These are phyloP conservation scores for Meta bourneti DNA, from an alignment of 2,888 invertebrate genomes.

Conservation along the genomic window DNA sequence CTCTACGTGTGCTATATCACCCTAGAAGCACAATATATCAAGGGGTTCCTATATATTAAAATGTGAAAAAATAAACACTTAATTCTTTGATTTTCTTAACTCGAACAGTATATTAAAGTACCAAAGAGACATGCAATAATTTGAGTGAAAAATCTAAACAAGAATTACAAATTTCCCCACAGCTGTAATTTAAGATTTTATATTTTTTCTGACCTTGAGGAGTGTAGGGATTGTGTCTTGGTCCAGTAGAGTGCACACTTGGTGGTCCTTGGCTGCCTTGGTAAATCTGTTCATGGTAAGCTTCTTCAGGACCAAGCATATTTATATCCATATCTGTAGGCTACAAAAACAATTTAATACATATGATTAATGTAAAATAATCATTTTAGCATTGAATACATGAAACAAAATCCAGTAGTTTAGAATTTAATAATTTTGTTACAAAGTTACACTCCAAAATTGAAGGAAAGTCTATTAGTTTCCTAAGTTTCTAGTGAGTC, in stretches of 20 bases:
- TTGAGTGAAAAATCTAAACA: not conserved
- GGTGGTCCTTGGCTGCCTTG: slow-evolving; percentile 90
- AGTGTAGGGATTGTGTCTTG: slow-evolving; percentile 87
- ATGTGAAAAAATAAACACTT: no score
- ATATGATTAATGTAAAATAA: not conserved
- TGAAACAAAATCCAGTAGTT: no score
- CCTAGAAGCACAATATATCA: no score
- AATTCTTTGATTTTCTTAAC: not conserved
- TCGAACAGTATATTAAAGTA: not conserved
- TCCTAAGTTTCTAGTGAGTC: no score
- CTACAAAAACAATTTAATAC: slow-evolving; percentile 50
- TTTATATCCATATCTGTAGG: slow-evolving; percentile 84
- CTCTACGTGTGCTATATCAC: no score
- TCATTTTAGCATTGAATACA: no score
- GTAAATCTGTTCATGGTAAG: slow-evolving; percentile 92
- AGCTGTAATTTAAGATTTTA: no score
- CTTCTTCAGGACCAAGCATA: slow-evolving; percentile 94
- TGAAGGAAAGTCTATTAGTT: no score
- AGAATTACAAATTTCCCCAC: no score
- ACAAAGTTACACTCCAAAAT: no score
- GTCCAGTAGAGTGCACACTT: slow-evolving; percentile 90
- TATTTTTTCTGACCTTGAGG: slow-evolving; percentile 83
- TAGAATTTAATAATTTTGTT: no score
- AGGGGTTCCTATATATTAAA: no score
- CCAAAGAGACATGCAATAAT: not conserved